Evolutionary conservation across 2,888 invertebrate species (phyloP), one percentile per base, ranked within the genome.

Genomic region (Leptura quadrifasciata): DNA sequence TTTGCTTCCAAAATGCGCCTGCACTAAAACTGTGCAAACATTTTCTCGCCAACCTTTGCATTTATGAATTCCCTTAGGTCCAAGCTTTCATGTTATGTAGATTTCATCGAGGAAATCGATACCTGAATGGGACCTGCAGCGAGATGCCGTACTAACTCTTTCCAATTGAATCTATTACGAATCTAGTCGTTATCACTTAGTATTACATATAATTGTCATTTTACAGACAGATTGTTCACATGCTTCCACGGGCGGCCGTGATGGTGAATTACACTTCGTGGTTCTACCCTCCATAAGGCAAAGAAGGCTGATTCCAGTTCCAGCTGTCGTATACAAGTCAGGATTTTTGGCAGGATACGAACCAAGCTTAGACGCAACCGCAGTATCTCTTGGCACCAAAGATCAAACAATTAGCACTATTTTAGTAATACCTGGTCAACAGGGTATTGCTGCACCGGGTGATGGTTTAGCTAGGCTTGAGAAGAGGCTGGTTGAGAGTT

Each of bases 291-390:
- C 94, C 8, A 93, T 95, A 1, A 92, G 95, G 24, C 95, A 95
- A 87, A 91, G 95, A 35, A 93, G 96, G 64, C 90, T 97, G 5
- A 93, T 97, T 0, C 96, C 96, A 0, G 94, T 97, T 3, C 96
- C 96, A 0, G 96, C 96, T 0, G 95, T 94, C 0, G 94, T 96
- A 0, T 96, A 94, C 90, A 92, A 93, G 80, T 91, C 91, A 6
- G 94, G 94, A 9, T 95, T 97, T 82, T 90, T 95, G 24, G 96
- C 96, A 1, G 96, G 96, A 10, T 97, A 96, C 86, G 96, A 97
- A 82, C 94, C 95, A 0, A 93, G 93, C 47, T 88, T 97, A 47
- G 97, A 97, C 85, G 96, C 96, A 0, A 97, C 97, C 0, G 94
- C 94, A 0, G 94, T 95, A 4, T 94, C 96, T 9, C 90, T 97